Evolutionary conservation across 2,797 vertebrate species (phyloP).

Genomic region (Margarornis squamiger): DNA sequence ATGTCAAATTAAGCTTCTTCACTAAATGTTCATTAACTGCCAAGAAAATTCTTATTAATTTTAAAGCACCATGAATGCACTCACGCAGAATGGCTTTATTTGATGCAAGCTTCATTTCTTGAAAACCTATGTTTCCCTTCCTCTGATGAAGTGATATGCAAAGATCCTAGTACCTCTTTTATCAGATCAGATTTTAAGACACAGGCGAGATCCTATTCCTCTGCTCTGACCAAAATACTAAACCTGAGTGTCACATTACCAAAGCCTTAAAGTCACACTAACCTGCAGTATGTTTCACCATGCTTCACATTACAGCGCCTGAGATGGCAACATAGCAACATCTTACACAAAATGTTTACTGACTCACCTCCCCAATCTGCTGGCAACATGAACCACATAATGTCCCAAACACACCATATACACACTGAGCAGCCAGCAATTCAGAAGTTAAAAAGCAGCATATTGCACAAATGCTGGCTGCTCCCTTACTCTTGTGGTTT

Average conservation of each 20-base stretch:
- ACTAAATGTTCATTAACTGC: slow-evolving; percentile 19
- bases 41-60: slow-evolving; percentile 2
- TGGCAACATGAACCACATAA: neutral
- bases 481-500: neutral
- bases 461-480: neutral
- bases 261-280: neutral
- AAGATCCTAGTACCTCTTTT: neutral
- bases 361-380: neutral
- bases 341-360: neutral
- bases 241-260: neutral
- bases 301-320: neutral
- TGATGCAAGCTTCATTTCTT: neutral
- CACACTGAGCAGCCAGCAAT: neutral
- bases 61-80: neutral
- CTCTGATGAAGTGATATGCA: neutral
- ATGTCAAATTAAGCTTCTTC: slow-evolving; percentile 19
- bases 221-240: slow-evolving; percentile 16
- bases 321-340: neutral
- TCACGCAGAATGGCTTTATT: neutral
- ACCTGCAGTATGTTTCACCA: neutral
- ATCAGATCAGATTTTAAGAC: slow-evolving; percentile 15
- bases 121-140: neutral
- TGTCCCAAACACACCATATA: neutral
- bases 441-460: neutral
- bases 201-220: neutral